Percentiles rank a stretch among this genome's conserved stretches.
Conservation (phyloP, 1,140 invertebrate species). For the Solenopsis fugax region DNA sequence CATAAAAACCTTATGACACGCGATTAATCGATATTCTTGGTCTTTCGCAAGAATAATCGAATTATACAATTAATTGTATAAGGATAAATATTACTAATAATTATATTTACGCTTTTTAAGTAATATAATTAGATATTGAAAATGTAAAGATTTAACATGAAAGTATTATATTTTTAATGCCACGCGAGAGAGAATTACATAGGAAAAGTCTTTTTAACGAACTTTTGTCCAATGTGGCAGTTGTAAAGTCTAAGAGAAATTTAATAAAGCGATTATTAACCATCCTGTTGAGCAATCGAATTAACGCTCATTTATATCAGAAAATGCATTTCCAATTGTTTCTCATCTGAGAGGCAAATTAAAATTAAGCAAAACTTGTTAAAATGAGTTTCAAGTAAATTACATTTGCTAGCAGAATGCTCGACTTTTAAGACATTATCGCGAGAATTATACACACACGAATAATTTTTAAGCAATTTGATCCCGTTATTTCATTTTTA, state of each 20-base stretch:
- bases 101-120: neutral
- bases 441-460: neutral
- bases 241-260: slow-evolving; percentile 55
- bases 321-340: neutral
- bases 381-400: neutral
- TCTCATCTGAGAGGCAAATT: neutral
- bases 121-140: neutral
- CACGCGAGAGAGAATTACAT: neutral
- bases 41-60: neutral
- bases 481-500: no score
- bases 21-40: neutral
- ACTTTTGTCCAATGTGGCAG: slow-evolving; percentile 11
- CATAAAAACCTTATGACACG: neutral
- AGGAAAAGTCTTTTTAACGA: slow-evolving; percentile 23
- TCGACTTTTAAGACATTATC: neutral
- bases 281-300: slow-evolving; percentile 28
- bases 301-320: slow-evolving; percentile 47
- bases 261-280: slow-evolving; percentile 70
- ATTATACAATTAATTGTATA: neutral
- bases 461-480: neutral
- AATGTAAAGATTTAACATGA: neutral
- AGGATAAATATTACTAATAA: no score
- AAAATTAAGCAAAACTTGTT: neutral
- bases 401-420: neutral
- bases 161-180: neutral